A percentile compares a stretch with the other conserved stretches of the same genome.
Conservation (phyloP, 2,113 vertebrate species). For the Sinocyclocheilus anshuiensis region DNA sequence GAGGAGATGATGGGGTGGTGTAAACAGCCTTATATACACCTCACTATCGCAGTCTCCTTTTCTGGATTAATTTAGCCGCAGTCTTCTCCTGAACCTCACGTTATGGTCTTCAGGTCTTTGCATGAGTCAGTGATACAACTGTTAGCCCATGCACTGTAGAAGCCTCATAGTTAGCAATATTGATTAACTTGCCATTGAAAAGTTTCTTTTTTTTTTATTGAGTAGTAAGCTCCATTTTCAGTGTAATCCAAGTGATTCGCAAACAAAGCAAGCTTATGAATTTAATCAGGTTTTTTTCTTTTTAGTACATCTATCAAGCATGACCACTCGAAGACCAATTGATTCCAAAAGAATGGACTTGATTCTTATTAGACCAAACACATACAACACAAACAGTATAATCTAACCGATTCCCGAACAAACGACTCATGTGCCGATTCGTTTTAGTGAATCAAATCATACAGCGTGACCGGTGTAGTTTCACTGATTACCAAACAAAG, state of each 20-base stretch:
- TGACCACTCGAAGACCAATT: no score
- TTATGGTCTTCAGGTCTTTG: background rate
- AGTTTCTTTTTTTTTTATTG: no score
- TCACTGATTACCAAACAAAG: no score
- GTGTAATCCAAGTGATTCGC: background rate
- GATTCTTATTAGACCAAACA: background rate
- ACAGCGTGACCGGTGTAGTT: no score
- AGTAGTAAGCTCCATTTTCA: no score
- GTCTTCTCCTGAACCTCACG: background rate
- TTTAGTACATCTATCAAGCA: background rate
- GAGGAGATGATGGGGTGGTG: conserved; percentile 66
- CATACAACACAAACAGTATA: background rate
- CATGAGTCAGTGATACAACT: background rate
- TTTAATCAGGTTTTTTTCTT: background rate
- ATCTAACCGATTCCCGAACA: background rate
- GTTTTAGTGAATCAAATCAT: no score
- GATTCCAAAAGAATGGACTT: no score
- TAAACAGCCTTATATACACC: conserved; percentile 33
- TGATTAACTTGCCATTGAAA: background rate
- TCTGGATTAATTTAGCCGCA: background rate
- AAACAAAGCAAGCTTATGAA: background rate
- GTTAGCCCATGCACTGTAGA: background rate
- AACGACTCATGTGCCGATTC: no score
- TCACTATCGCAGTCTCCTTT: background rate
- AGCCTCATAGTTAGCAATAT: background rate